phyloP scores from a whole-genome alignment of 2,888 invertebrate genomes.

The Entomobrya proxima region DNA sequence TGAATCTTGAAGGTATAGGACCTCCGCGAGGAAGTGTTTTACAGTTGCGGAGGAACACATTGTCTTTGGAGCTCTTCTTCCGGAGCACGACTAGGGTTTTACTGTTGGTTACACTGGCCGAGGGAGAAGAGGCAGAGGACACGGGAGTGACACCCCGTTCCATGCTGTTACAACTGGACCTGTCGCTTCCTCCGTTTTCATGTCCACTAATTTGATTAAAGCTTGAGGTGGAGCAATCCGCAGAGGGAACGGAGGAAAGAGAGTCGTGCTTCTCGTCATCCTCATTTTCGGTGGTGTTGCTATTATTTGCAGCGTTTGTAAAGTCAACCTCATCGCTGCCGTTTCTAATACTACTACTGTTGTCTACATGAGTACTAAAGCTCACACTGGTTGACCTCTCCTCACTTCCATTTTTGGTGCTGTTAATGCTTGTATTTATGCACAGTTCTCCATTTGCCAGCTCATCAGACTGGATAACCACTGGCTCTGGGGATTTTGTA shows the following conservation, averaged over 20 bases:
- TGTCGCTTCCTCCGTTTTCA: constrained; percentile 42
- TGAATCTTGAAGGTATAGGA: constrained; percentile 76
- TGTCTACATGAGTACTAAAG: constrained; percentile 49
- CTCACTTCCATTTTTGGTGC: neutral
- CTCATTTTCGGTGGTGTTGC: constrained; percentile 18
- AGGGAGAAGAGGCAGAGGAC: constrained; percentile 48
- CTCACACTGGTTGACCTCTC: constrained; percentile 45
- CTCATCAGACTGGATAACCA: constrained; percentile 44
- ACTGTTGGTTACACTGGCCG: constrained; percentile 75
- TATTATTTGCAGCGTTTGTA: constrained; percentile 3
- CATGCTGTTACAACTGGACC: constrained; percentile 57
- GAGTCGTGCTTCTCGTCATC: constrained; percentile 50
- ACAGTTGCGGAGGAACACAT: constrained; percentile 80
- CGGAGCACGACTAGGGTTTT: constrained; percentile 83
- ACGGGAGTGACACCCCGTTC: constrained; percentile 51
- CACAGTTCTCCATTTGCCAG: constrained; percentile 41
- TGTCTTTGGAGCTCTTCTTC: constrained; percentile 80
- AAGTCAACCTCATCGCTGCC: constrained; percentile 34
- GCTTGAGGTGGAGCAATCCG: constrained; percentile 39
- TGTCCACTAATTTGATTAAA: constrained; percentile 35
- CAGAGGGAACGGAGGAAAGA: constrained; percentile 40
- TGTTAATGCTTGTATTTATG: constrained; percentile 3
- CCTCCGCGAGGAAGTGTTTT: constrained; percentile 86
- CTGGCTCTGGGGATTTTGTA: constrained; percentile 48
- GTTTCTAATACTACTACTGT: neutral